These are phyloP conservation scores for Tricholauxania praeusta DNA, from an alignment of 2,888 invertebrate species.

Conservation along the genomic window DNA sequence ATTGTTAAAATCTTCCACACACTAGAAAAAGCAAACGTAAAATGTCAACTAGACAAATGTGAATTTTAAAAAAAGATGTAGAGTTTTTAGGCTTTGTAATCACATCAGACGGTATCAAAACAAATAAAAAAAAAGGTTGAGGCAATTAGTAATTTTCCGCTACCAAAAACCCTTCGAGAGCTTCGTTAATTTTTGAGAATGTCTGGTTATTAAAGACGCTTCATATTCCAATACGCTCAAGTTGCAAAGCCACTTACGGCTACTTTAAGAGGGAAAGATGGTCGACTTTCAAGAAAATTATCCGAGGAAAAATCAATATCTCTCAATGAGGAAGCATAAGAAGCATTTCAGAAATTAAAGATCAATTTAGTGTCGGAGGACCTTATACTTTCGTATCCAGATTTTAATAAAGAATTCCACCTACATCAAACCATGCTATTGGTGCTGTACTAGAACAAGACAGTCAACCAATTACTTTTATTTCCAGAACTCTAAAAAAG, in stretches of 20 bases:
- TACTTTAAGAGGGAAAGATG: conserved; percentile 35
- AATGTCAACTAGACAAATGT: conserved; percentile 34
- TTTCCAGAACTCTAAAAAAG: no score
- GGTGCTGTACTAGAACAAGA: conserved; percentile 8
- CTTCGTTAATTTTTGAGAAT: conserved; percentile 31
- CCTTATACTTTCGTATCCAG: not conserved
- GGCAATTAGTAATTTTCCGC: conserved; percentile 25
- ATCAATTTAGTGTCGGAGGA: not conserved
- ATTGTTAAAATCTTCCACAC: conserved; percentile 25
- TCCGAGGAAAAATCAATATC: not conserved
- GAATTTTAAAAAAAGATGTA: conserved; percentile 26
- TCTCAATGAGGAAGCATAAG: not conserved
- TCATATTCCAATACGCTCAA: conserved; percentile 32
- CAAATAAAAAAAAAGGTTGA: conserved; percentile 33
- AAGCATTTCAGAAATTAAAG: conserved; percentile 11
- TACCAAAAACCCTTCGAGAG: conserved; percentile 33
- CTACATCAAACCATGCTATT: not conserved
- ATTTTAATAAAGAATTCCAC: not conserved
- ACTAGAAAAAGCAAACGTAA: conserved; percentile 34
- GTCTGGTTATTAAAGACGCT: conserved; percentile 36
- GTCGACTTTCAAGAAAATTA: conserved; percentile 18
- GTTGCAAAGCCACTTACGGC: conserved; percentile 38
- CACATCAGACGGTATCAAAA: conserved; percentile 26
- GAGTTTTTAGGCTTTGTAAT: conserved; percentile 29
- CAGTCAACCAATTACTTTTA: conserved; percentile 5